Base-by-base conservation (phyloP, 2,888 invertebrate genomes). In the Trachelus tabidus region DNA sequence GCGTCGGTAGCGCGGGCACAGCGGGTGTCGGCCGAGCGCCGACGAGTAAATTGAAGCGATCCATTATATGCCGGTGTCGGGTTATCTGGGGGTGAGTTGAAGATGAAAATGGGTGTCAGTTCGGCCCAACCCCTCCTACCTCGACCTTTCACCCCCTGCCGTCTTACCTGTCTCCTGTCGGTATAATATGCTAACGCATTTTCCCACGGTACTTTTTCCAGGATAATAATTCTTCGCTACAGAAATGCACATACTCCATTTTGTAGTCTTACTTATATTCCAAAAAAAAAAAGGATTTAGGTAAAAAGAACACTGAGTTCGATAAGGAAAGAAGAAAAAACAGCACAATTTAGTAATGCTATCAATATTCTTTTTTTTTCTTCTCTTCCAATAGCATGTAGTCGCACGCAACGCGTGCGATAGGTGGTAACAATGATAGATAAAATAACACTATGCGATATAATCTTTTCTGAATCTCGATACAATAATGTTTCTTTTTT, bases 41-140 rank as follows among this genome's bases (percentile, higher is more conserved):
- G 85, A 82, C 85, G 86, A 85, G 87, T 87, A 87, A 87, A 87
- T 87, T 87, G 87, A 87, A 87, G 86, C 87, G 87, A 87, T 87
- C 87, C 87, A 87, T 87, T 87, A 87, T 87, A 87, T 82, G 83
- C 81, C 81, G 84, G 83, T 85, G 85, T 84, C 81, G 83, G 84
- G 81, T 84, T 84, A 82, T 81, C 80, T 79, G 79, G 78, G 81
- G 79, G 71, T 81, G 82, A 73, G 74, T 73, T 71, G 73, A 73
- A 69, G 75, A 73, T 77, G 69, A 78, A 75, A 79, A 78, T 73
- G 79, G 74, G 33, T 77, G 76, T 79, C 73, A 75, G 76, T 77
- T 81, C 34, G 71, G 23, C 12, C 33, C 15, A 2, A 33, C 30
- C 31, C 34, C 71, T 11, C 34, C 31, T 33, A 71, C 31, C 31